Base-by-base conservation (phyloP, 2,113 vertebrate genomes). In the rabbit (Oryctolagus cuniculus) region DNA sequence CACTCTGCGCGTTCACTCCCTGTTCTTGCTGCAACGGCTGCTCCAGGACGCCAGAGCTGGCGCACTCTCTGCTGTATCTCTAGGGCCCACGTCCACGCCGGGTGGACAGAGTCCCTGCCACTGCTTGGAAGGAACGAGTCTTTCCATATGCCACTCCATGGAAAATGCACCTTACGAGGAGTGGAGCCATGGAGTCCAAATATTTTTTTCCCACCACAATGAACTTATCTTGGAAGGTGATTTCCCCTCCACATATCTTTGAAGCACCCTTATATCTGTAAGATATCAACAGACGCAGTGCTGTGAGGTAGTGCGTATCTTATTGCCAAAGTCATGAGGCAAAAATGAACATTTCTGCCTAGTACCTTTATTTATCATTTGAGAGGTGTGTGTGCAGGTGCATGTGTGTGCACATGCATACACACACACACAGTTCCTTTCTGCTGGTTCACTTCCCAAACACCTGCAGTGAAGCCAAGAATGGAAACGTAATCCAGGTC, bases 251-350 rank as follows among this genome's bases (percentile, higher is more conserved):
- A 38, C 38, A 4, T 38, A 38, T 38, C 6, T 38, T 38, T 38
- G 38, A 38, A 38, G 38, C 38, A 38, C 38, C 4, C 38, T 38
- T 38, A 4, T 38, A 38, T 38, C 38, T 38, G 38, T 38, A 53
- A 44, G 55, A 16, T 10, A 49, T 79, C 24, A 36, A 0, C 29
- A 85, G 38, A 89, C 83, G 79, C 94, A 85, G 78, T 64, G 34
- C 13, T 77, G 10, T 21, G 83, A 96, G 90, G 38, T 34, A 73
- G 44, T 22, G 3, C 31, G 25, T 74, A 29, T 24, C 49, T 84
- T 53, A 61, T 63, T 93, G 78, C 16, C 91, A 87, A 86, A 79
- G 85, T 85, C 74, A 55, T 69, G 15, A 94, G 34, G 64, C 24
- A 4, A 61, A 55, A 78, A 77, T 91, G 36, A 78, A 82, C 49